A percentile compares a stretch with the other conserved stretches of the same genome.
Conservation (phyloP, 1,140 invertebrate genomes). For the Macrocentrus cingulum region DNA sequence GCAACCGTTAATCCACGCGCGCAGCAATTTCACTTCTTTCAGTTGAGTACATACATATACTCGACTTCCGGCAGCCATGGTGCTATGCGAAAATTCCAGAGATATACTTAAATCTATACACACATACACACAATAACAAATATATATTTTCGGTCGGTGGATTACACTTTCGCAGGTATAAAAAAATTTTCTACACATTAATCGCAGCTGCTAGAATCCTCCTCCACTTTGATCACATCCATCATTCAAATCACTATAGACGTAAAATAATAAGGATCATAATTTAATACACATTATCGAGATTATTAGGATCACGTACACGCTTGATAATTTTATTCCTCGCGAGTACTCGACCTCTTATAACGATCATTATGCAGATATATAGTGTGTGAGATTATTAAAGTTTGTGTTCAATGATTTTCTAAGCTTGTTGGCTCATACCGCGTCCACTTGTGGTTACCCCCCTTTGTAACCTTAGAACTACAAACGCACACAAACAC, state of each 20-base stretch:
- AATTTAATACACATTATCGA: too few relatives aligned
- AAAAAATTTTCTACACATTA: conserved; percentile 9
- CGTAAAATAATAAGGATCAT: too few relatives aligned
- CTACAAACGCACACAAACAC: conserved; percentile 8
- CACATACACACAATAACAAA: not conserved
- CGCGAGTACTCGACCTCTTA: not conserved
- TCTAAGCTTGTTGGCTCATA: conserved; percentile 31
- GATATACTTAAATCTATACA: too few relatives aligned
- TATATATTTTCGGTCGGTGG: conserved; percentile 2
- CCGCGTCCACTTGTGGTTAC: conserved; percentile 30
- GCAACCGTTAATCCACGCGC: conserved; percentile 29
- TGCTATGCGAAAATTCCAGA: conserved; percentile 8
- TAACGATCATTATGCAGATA: too few relatives aligned
- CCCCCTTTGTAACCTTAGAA: conserved; percentile 36
- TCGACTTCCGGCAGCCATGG: conserved; percentile 18
- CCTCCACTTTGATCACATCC: too few relatives aligned
- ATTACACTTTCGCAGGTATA: conserved; percentile 21
- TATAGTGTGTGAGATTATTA: conserved; percentile 36
- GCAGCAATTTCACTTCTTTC: conserved; percentile 16
- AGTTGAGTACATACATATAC: not conserved
- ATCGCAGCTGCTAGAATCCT: too few relatives aligned
- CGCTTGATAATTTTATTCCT: not conserved
- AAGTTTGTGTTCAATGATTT: conserved; percentile 22
- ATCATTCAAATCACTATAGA: too few relatives aligned
- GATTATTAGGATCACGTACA: too few relatives aligned